Conservation (phyloP, 1,140 invertebrate genomes). For the Gyrodactylus salaris region DNA sequence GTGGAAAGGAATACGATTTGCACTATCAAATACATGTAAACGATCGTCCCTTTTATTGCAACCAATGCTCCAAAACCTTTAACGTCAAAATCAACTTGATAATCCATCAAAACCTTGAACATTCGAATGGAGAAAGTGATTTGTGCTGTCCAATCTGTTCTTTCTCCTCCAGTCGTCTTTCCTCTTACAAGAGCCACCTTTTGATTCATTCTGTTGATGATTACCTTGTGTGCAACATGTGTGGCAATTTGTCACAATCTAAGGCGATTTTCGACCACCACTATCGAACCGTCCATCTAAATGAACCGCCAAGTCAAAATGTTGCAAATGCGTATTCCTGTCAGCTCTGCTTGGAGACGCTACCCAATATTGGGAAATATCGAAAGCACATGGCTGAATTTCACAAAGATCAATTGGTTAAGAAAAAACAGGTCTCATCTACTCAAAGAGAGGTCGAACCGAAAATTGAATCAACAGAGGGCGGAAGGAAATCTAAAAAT, state of each 20-base stretch:
- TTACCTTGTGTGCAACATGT: background rate
- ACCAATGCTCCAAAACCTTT: background rate
- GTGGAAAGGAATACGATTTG: background rate
- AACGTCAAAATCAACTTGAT: background rate
- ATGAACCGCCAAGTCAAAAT: background rate
- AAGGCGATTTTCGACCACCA: background rate
- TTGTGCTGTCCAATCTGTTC: background rate
- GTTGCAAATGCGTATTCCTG: background rate
- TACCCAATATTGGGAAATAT: background rate
- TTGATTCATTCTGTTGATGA: background rate
- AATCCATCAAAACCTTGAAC: background rate
- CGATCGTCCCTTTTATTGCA: background rate
- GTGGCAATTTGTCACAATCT: background rate
- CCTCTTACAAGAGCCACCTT: background rate
- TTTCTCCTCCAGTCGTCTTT: background rate
- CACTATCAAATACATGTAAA: background rate
- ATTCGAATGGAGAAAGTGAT: background rate
- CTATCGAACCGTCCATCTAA: background rate
- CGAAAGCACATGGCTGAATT: background rate
- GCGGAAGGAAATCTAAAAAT: background rate
- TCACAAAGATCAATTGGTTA: background rate
- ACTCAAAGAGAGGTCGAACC: background rate
- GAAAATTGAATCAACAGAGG: too few species aligned
- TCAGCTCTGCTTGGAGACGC: background rate
- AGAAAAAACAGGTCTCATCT: background rate